These are phyloP conservation scores for Poecilia velifera DNA, from an alignment of 2,797 vertebrate species.

Conservation along the genomic window DNA sequence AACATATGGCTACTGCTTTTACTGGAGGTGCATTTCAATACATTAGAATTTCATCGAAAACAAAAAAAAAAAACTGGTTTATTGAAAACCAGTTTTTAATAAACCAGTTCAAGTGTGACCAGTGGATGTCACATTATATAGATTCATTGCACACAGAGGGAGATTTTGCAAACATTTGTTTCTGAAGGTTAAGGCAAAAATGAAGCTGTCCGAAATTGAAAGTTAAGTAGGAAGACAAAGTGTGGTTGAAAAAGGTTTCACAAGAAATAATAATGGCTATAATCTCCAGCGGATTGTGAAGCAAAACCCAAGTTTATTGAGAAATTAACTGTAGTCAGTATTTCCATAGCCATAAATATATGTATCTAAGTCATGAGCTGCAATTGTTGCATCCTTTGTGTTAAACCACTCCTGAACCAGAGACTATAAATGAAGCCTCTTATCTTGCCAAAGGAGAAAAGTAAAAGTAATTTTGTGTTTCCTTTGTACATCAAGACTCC, in stretches of 20 bases:
- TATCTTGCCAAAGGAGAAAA: background rate
- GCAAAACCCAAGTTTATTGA: background rate
- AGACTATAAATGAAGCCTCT: background rate
- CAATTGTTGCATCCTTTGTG: background rate
- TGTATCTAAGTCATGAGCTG: background rate
- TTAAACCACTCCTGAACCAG: background rate
- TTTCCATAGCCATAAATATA: background rate
- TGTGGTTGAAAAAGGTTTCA: background rate
- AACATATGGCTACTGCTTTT: slow-evolving; percentile 2
- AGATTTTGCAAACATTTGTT: background rate
- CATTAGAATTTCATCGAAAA: background rate
- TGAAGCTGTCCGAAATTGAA: background rate
- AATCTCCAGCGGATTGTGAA: background rate
- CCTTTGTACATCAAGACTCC: background rate
- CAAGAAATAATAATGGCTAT: background rate
- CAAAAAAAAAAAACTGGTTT: no score
- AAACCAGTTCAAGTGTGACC: background rate
- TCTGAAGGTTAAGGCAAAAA: background rate
- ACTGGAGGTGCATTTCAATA: background rate
- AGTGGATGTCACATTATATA: background rate
- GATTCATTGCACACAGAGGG: background rate
- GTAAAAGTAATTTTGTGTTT: background rate
- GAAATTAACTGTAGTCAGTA: background rate
- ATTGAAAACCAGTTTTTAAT: background rate
- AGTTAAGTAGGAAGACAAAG: background rate